Conservation (phyloP, 2,888 invertebrate genomes). For the Lottia scabra region DNA sequence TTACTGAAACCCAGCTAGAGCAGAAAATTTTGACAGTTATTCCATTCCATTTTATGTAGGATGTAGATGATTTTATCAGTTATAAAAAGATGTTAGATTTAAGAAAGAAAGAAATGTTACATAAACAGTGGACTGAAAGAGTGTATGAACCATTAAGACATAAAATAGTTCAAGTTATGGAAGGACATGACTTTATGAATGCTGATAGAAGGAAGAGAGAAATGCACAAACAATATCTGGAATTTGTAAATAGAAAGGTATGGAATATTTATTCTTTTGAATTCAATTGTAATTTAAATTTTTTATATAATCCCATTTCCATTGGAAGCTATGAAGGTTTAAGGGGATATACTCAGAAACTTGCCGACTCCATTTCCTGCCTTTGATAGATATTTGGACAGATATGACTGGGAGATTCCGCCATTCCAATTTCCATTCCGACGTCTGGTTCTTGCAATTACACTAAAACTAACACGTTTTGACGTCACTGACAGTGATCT, state of each 20-base stretch:
- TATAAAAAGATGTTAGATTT: constrained; percentile 50
- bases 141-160: constrained; percentile 64
- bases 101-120: constrained; percentile 64
- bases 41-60: constrained; percentile 35
- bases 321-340: too few species aligned
- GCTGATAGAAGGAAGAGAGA: constrained; percentile 57
- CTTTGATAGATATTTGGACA: too few species aligned
- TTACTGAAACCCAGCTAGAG: too few species aligned
- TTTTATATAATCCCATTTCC: too few species aligned
- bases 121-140: constrained; percentile 64
- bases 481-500: too few species aligned
- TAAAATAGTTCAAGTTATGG: constrained; percentile 58
- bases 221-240: constrained; percentile 64
- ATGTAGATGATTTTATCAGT: constrained; percentile 47
- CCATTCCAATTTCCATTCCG: too few species aligned
- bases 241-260: constrained; percentile 66
- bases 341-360: too few species aligned
- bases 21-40: too few species aligned
- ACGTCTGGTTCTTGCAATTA: too few species aligned
- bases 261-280: not conserved
- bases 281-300: not conserved
- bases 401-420: too few species aligned
- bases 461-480: too few species aligned
- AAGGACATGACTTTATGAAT: constrained; percentile 53
- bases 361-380: too few species aligned